phyloP scores from a whole-genome alignment of 2,888 invertebrate species.

The Rutpela maculata region DNA sequence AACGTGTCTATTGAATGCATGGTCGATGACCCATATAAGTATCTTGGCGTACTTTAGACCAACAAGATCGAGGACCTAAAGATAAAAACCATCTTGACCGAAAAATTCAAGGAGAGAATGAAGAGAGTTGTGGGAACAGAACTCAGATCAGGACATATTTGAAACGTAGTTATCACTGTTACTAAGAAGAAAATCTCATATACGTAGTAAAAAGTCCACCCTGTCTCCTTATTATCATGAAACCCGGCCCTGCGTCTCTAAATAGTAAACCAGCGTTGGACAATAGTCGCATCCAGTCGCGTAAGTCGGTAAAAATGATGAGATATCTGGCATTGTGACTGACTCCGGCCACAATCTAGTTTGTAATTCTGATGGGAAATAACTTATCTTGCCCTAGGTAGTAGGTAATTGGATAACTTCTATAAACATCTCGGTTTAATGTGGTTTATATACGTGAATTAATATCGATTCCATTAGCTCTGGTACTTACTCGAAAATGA shows the following conservation, averaged over 20 bases:
- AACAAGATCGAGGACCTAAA: too few relatives aligned
- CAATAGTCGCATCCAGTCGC: constrained; percentile 28
- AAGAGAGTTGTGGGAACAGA: too few relatives aligned
- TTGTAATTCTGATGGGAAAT: constrained; percentile 65
- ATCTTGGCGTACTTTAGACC: too few relatives aligned
- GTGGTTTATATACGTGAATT: not conserved
- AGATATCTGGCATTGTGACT: constrained; percentile 64
- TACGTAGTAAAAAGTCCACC: too few relatives aligned
- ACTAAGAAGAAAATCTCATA: too few relatives aligned
- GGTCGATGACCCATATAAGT: too few relatives aligned
- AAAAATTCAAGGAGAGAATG: too few relatives aligned
- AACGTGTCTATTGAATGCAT: too few relatives aligned
- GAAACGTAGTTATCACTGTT: too few relatives aligned
- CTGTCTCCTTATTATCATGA: not conserved
- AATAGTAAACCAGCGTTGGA: constrained; percentile 23
- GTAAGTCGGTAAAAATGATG: constrained; percentile 62
- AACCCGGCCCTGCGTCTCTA: not conserved
- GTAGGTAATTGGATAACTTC: constrained; percentile 37
- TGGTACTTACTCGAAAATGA: not conserved
- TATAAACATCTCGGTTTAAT: constrained; percentile 10
- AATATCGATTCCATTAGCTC: not conserved
- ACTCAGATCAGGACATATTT: too few relatives aligned
- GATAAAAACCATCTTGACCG: too few relatives aligned
- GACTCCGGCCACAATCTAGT: constrained; percentile 58
- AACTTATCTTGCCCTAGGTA: constrained; percentile 43